Evolutionary conservation across 2,888 invertebrate genomes (phyloP), one percentile per base, ranked within the genome.

Genomic region (Drosophila vallismaia): DNA sequence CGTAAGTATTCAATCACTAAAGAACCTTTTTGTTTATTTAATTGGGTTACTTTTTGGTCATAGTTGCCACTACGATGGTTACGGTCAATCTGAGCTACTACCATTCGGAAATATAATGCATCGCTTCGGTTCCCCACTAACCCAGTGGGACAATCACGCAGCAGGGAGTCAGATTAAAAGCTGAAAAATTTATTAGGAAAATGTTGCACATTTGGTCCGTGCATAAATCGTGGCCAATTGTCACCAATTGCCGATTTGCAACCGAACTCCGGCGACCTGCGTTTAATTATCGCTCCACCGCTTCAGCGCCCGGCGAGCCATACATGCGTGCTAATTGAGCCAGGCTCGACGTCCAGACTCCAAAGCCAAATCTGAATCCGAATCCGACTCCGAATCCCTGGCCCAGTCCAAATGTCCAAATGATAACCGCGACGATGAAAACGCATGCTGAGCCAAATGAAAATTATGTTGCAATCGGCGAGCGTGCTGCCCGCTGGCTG

Each of bases 301-400:
- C 14, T 40, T 10, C 50, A 53, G 50, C 69, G 71, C 82, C 69
- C 77, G 66, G 86, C 81, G 80, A 77, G 75, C 84, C 79, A 36
- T 36, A 88, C 88, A 88, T 88, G 88, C 88, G 88, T 88, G 88
- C 88, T 88, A 89, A 88, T 88, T 88, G 88, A 88, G n/a, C 60
- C 60, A 58, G 58, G 58, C 80, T 78, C 2, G 19, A 12, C 19
- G 29, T 24, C 31, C 66, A 46, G 38, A 28, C 29, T n/a, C 36
- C 26, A 42, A 42, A 9, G 24, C 48, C 14, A 26, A 42, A 1
- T 48, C 33, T 48, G 14, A 46, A 14, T 40, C 60, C 60, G 29
- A 45, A 12, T 19, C 42, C 33, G n/a, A 44, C 26, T 46, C 46
- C 45, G 24, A 55, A 14, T 19, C 12, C 14, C 10, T 28, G 44